Conservation (phyloP, 2,797 vertebrate species). For the Malurus leucopterus region DNA sequence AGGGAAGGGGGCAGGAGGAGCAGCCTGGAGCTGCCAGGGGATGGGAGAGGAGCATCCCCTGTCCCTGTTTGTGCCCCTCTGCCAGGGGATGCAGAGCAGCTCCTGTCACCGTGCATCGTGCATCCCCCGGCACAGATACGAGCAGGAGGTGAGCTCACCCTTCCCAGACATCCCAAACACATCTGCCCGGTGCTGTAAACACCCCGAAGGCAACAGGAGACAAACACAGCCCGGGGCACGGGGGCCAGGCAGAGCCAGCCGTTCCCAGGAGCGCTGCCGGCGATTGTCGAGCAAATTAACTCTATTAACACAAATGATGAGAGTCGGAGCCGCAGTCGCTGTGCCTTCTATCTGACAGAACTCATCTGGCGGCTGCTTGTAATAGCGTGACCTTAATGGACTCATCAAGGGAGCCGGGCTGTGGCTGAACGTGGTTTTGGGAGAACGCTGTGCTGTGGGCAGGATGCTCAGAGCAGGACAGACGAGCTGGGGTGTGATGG, state of each 20-base stretch:
- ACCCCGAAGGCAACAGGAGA: not conserved
- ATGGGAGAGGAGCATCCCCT: not conserved
- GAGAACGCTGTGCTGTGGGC: not conserved
- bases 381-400: constrained; percentile 43
- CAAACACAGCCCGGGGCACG: not conserved
- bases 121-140: fast-evolving
- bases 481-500: not conserved
- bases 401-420: constrained; percentile 19
- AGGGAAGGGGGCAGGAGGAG: not conserved
- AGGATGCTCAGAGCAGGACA: not conserved
- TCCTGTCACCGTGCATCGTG: not conserved
- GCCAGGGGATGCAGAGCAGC: not conserved
- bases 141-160: not conserved
- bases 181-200: not conserved
- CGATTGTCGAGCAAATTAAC: constrained; percentile 45
- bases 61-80: fast-evolving
- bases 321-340: not conserved
- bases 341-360: constrained; percentile 28
- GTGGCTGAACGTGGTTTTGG: not conserved
- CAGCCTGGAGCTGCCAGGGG: not conserved
- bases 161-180: not conserved
- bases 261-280: constrained; percentile 7
- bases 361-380: constrained; percentile 52
- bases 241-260: not conserved
- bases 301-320: constrained; percentile 31